Evolutionary conservation across 1,140 invertebrate species (phyloP).

Genomic region (Diorhabda elongata): DNA sequence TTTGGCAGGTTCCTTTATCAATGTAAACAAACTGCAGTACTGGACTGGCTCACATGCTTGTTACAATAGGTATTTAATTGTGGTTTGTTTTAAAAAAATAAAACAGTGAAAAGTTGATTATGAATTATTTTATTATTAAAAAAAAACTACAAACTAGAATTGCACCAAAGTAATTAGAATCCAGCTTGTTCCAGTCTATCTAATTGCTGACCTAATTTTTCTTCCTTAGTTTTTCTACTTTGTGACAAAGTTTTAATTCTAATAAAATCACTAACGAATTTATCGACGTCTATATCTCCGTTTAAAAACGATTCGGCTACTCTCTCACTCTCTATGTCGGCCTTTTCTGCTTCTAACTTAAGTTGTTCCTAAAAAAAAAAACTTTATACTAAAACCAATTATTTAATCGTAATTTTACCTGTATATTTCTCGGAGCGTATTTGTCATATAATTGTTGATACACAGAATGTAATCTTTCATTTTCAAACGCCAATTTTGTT

Average conservation of each 20-base stretch:
- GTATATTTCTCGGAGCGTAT: conserved; percentile 69
- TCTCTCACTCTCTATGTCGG: conserved; percentile 69
- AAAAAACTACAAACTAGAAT: too few species aligned
- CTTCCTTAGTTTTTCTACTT: conserved; percentile 69
- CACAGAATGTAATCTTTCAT: conserved; percentile 62
- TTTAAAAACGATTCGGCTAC: conserved; percentile 72
- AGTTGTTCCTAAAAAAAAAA: conserved; percentile 51
- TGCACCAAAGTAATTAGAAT: conserved; percentile 44
- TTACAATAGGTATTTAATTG: too few species aligned
- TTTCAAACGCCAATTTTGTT: conserved; percentile 64
- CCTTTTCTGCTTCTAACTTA: conserved; percentile 58
- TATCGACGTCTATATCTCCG: conserved; percentile 69
- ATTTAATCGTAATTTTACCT: conserved; percentile 50
- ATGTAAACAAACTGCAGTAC: too few species aligned
- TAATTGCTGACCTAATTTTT: conserved; percentile 69
- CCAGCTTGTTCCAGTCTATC: conserved; percentile 62
- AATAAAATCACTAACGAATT: conserved; percentile 66
- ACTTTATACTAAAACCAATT: conserved; percentile 11
- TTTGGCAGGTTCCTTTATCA: too few species aligned
- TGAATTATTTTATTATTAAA: too few species aligned
- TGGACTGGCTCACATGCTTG: too few species aligned
- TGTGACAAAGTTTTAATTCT: conserved; percentile 66
- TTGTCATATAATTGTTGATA: conserved; percentile 68
- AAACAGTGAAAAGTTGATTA: too few species aligned
- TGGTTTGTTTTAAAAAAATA: too few species aligned